Evolutionary conservation across 1,140 invertebrate genomes (phyloP).

Genomic region (Penaeus indicus): DNA sequence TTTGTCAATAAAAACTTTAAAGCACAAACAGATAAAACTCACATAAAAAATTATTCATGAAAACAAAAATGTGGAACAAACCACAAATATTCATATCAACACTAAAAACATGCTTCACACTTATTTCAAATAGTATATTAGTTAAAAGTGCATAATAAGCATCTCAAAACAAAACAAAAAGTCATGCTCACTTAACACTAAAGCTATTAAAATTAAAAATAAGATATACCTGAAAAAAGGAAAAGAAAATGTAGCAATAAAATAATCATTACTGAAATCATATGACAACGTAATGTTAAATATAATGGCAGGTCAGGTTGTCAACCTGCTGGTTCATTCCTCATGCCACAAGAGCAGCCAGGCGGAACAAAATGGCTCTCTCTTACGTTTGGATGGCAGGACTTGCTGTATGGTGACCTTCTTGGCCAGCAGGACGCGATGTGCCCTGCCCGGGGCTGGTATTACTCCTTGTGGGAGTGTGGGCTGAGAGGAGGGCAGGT

Average conservation of each 20-base stretch:
- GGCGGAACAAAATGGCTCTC: slow-evolving; percentile 68
- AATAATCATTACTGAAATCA: neutral
- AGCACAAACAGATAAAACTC: slow-evolving; percentile 4
- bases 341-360: slow-evolving; percentile 55
- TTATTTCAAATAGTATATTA: too few relatives aligned
- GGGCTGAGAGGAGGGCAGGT: slow-evolving; percentile 55
- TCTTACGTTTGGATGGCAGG: slow-evolving; percentile 73
- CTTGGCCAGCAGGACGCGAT: slow-evolving; percentile 69
- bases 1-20: slow-evolving; percentile 7
- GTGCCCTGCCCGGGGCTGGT: slow-evolving; percentile 61
- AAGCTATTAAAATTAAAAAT: slow-evolving; percentile 8
- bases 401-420: slow-evolving; percentile 71
- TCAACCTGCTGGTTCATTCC: slow-evolving; percentile 31
- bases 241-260: neutral
- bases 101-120: too few relatives aligned
- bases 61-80: neutral
- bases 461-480: slow-evolving; percentile 39
- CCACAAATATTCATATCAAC: neutral
- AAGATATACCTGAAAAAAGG: neutral
- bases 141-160: too few relatives aligned
- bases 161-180: too few relatives aligned
- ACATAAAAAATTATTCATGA: neutral
- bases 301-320: too few relatives aligned
- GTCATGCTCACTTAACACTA: neutral
- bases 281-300: too few relatives aligned